Evolutionary conservation across 2,888 invertebrate genomes (phyloP).

Genomic region (Eugnorisma glareosa): DNA sequence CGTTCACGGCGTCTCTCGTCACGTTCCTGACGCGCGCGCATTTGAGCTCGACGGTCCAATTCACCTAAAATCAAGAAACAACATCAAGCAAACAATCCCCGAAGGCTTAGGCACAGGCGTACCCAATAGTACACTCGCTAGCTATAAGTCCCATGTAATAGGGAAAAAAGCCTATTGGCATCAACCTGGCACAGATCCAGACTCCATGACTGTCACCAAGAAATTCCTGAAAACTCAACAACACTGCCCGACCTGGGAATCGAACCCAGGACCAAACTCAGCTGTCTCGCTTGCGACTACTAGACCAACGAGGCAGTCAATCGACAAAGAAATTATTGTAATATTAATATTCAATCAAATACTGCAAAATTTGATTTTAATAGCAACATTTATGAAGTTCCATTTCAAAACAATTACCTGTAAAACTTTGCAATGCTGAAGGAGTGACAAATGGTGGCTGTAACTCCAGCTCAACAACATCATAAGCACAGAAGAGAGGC

Average conservation of each 20-base stretch:
- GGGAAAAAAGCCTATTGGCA: neutral
- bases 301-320: neutral
- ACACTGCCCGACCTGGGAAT: neutral
- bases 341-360: neutral
- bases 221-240: neutral
- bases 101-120: neutral
- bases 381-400: neutral
- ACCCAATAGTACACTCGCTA: neutral
- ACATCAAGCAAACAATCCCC: neutral
- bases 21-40: conserved; percentile 93
- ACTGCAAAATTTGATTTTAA: neutral
- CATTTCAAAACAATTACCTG: conserved; percentile 88
- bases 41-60: conserved; percentile 92
- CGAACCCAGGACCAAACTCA: neutral
- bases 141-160: neutral
- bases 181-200: neutral
- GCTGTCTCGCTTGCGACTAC: neutral
- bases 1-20: conserved; percentile 95
- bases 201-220: neutral
- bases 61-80: conserved; percentile 90
- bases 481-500: conserved; percentile 97
- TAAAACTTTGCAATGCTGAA: conserved; percentile 92
- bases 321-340: neutral
- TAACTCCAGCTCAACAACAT: conserved; percentile 96
- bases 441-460: conserved; percentile 93